These are phyloP conservation scores for Eupithecia subfuscata DNA, from an alignment of 2,888 invertebrate species.

Conservation along the genomic window DNA sequence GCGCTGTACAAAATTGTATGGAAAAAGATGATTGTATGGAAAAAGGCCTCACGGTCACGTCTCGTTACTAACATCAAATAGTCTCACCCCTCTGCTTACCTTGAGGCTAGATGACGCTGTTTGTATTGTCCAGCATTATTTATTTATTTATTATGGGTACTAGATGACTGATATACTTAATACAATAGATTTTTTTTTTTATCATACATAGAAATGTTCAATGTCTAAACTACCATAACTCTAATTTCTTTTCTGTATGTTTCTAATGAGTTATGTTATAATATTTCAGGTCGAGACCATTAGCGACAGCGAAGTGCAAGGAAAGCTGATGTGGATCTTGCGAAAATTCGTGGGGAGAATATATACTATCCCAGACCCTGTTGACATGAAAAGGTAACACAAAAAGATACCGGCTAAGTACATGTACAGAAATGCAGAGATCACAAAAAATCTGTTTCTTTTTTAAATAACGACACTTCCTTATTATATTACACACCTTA, in stretches of 20 bases:
- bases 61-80: too few relatives aligned
- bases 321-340: constrained; percentile 18
- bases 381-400: constrained; percentile 24
- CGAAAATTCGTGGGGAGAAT: constrained; percentile 13
- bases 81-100: too few relatives aligned
- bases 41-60: too few relatives aligned
- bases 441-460: too few relatives aligned
- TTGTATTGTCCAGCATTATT: too few relatives aligned
- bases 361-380: constrained; percentile 16
- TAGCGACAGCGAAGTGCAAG: constrained; percentile 3
- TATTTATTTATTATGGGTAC: too few relatives aligned
- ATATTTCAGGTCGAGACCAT: constrained; percentile 21
- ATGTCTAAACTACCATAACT: not conserved
- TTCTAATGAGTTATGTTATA: not conserved
- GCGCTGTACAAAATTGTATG: too few relatives aligned
- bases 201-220: not conserved
- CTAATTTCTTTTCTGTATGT: not conserved
- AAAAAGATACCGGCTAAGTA: not conserved
- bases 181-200: too few relatives aligned
- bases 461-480: too few relatives aligned
- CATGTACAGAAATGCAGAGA: not conserved
- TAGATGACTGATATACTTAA: too few relatives aligned
- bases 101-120: not conserved
- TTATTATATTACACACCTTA: too few relatives aligned
- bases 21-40: too few relatives aligned